Evolutionary conservation across 2,888 invertebrate species (phyloP).

Genomic region (Ceramica pisi): DNA sequence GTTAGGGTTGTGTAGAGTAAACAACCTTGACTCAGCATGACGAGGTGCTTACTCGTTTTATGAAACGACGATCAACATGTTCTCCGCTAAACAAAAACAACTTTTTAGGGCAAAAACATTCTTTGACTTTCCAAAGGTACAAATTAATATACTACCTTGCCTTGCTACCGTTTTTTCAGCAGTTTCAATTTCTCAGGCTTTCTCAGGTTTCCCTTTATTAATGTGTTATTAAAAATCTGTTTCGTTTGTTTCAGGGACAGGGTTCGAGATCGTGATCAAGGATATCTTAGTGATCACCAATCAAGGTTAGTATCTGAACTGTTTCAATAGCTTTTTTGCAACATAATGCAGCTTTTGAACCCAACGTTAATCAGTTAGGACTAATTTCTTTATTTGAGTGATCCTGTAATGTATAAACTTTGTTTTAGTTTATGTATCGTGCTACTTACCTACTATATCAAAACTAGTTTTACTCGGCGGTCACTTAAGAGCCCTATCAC

Average conservation of each 20-base stretch:
- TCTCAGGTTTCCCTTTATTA: background rate
- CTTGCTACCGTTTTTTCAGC: no score
- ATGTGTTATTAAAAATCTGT: background rate
- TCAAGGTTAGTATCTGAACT: conserved; percentile 90
- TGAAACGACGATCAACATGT: background rate
- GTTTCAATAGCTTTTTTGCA: background rate
- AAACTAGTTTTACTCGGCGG: background rate
- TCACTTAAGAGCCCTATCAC: no score
- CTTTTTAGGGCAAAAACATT: background rate
- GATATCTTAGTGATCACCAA: conserved; percentile 95
- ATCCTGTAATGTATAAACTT: background rate
- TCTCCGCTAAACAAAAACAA: conserved; percentile 22
- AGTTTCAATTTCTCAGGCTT: background rate
- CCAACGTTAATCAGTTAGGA: background rate
- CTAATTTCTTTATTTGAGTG: background rate
- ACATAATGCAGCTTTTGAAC: no score
- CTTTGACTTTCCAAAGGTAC: background rate
- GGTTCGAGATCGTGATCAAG: conserved; percentile 88
- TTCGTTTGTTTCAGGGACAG: conserved; percentile 80
- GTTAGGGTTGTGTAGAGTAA: conserved; percentile 32
- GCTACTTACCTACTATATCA: background rate
- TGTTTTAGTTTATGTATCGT: background rate
- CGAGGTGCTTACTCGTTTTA: conserved; percentile 1
- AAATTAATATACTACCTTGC: background rate
- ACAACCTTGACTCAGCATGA: conserved; percentile 42